Conservation (phyloP, 2,888 invertebrate species). For the Eristalis intricaria region DNA sequence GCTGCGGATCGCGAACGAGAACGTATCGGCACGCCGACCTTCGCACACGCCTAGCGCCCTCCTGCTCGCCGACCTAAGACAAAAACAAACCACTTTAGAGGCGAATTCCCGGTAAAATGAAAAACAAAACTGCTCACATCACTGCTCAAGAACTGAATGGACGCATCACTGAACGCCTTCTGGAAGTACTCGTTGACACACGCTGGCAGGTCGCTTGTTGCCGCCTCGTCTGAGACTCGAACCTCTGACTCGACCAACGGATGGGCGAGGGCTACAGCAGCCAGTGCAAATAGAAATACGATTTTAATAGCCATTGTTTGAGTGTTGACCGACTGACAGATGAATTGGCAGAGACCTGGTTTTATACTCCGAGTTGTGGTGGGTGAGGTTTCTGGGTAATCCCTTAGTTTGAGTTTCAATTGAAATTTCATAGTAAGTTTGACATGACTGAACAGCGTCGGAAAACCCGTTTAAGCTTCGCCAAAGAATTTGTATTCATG, state of each 20-base stretch:
- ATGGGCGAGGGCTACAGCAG: not conserved
- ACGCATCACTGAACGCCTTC: not conserved
- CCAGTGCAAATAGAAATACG: not conserved
- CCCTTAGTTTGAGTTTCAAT: not conserved
- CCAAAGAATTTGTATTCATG: not conserved
- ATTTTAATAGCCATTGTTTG: not conserved
- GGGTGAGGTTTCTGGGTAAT: not conserved
- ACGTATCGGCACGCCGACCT: not conserved
- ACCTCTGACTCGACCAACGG: not conserved
- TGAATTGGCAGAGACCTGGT: not conserved
- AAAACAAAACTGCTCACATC: not conserved
- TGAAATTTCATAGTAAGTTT: not conserved
- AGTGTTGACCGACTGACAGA: not conserved
- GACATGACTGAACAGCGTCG: not conserved
- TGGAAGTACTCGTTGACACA: not conserved
- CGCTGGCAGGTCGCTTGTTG: not conserved
- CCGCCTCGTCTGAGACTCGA: not conserved
- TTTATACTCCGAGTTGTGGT: not conserved
- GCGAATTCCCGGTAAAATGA: not conserved
- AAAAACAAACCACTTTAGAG: not conserved
- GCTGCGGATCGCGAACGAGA: not conserved
- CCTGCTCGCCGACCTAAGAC: not conserved
- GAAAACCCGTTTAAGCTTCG: not conserved
- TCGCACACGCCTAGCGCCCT: not conserved
- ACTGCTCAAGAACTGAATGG: not conserved